These are phyloP conservation scores for Athalia rosae DNA, from an alignment of 2,888 invertebrate species.

Conservation along the genomic window DNA sequence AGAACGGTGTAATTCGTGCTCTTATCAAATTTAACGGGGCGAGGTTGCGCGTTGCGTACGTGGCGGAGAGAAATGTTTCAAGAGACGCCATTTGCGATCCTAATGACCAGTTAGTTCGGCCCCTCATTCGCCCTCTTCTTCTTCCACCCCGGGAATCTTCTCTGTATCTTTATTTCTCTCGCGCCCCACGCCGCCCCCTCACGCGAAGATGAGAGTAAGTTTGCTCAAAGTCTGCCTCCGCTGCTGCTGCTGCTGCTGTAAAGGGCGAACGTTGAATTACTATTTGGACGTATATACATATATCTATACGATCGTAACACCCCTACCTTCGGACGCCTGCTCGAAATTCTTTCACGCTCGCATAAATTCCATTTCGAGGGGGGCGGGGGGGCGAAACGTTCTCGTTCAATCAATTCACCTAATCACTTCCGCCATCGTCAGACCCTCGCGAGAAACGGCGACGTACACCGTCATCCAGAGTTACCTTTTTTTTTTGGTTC, in stretches of 20 bases:
- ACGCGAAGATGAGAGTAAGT: no score
- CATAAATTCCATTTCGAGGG: conserved; percentile 10
- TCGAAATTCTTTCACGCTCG: conserved; percentile 27
- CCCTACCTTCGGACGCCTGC: not conserved
- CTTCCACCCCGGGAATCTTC: conserved; percentile 18
- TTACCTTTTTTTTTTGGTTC: no score
- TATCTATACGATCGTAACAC: not conserved
- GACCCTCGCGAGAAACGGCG: conserved; percentile 4
- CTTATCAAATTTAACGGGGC: conserved; percentile 33
- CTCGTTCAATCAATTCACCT: conserved; percentile 22
- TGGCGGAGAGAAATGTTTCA: conserved; percentile 19
- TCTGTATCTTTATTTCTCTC: conserved; percentile 44
- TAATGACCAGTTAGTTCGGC: conserved; percentile 36
- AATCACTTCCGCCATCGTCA: conserved; percentile 16
- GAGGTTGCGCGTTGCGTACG: no score
- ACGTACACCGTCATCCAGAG: not conserved
- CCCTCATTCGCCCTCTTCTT: conserved; percentile 16
- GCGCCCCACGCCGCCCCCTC: not conserved
- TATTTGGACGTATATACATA: not conserved
- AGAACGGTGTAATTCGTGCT: conserved; percentile 18
- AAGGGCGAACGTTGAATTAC: no score
- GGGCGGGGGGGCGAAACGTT: conserved; percentile 3
- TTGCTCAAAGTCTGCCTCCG: no score
- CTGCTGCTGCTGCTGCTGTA: no score
- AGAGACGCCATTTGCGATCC: conserved; percentile 40